Base-by-base conservation (phyloP, 2,888 invertebrate genomes). In the Lingula anatina region DNA sequence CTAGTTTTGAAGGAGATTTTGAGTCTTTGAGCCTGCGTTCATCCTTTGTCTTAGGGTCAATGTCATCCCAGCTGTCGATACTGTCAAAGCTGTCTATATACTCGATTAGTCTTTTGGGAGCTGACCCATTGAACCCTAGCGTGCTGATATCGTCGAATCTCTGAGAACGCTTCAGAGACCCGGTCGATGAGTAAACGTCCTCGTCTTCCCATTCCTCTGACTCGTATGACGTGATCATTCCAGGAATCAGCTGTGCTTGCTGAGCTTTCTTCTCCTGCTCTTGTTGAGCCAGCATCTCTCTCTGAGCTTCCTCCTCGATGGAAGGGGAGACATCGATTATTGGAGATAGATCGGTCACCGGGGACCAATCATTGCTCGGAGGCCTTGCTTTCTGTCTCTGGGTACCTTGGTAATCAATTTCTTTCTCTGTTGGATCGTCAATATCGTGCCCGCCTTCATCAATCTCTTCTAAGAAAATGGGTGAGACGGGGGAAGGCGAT, bases 241-340 rank as follows among this genome's bases (percentile, higher is more conserved):
- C 54, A n/a, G n/a, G n/a, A n/a, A n/a, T n/a, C n/a, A n/a, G n/a
- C n/a, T n/a, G n/a, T n/a, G 31, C 9, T 31, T 15, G 31, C 15
- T 31, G 31, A 9, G 31, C 31, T 15, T 31, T 9, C 31, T 12
- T 9, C 31, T 12, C 15, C 15, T 68, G 67, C 44, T 66, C 66
- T 44, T 62, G 61, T 48, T 71, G 71, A 44, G 68, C 64, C 27
- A 71, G 50, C 74, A 73, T 72, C 53, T 73, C 71, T 35, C 62
- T 70, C 48, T 73, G 71, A 47, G 77, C 78, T 0, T 76, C 75
- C 27, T 74, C 73, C 51, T 78, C 78, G 21, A 78, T 57, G 0
- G 77, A 76, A 0, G 78, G 78, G 0, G 78, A 78, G 3, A 78
- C 78, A 57, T 79, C 78, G 27, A 77, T 44, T 31, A 79, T 79